These are phyloP conservation scores for Labrus mixtus DNA, from an alignment of 2,113 vertebrate genomes.

Conservation along the genomic window DNA sequence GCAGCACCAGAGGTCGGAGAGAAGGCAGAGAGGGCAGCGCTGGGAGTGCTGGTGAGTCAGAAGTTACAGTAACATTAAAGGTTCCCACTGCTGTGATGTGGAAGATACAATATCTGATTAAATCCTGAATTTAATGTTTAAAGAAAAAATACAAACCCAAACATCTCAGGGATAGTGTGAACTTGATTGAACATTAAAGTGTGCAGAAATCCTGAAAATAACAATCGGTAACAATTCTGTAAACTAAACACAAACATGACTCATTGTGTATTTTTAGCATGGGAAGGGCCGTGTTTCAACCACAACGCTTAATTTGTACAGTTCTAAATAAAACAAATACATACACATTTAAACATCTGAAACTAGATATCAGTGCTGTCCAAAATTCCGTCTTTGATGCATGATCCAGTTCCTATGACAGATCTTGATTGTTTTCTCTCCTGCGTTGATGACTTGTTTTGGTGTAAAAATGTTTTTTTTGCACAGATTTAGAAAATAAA, in stretches of 20 bases:
- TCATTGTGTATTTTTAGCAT: not conserved
- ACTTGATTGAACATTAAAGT: not conserved
- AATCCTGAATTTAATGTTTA: too few relatives aligned
- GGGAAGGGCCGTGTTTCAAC: not conserved
- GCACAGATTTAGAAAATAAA: too few relatives aligned
- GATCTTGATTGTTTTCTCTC: too few relatives aligned
- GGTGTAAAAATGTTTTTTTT: too few relatives aligned
- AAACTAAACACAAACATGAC: not conserved
- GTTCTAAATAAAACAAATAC: not conserved
- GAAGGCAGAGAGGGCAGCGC: conserved; percentile 87
- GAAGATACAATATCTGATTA: too few relatives aligned
- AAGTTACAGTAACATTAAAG: too few relatives aligned
- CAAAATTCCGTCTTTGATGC: not conserved
- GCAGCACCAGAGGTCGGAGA: conserved; percentile 84
- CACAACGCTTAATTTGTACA: too few relatives aligned
- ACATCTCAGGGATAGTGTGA: not conserved
- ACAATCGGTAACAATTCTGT: not conserved
- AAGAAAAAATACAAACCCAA: not conserved
- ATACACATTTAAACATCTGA: not conserved
- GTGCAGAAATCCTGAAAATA: not conserved
- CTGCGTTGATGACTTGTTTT: too few relatives aligned
- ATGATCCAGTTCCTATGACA: too few relatives aligned
- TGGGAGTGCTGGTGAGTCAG: conserved; percentile 86
- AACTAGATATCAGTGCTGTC: not conserved
- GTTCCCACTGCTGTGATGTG: too few relatives aligned